Conservation (phyloP, 2,888 invertebrate genomes). For the Griposia aprilina region DNA sequence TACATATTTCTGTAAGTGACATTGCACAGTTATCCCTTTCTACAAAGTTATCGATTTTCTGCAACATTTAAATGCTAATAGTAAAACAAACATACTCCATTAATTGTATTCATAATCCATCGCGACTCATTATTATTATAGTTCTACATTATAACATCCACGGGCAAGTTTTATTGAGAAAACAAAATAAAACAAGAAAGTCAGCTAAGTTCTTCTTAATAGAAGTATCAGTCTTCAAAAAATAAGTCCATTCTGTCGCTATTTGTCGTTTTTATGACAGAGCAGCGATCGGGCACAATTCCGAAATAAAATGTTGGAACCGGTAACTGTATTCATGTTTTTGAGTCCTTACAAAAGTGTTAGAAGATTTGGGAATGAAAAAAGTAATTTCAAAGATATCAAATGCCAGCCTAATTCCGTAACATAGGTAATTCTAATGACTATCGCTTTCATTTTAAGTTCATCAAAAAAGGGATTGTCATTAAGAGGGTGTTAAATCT, state of each 20-base stretch:
- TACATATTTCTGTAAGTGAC: neutral
- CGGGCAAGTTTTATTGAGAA: neutral
- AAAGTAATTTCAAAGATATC: neutral
- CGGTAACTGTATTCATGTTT: neutral
- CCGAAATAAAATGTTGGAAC: neutral
- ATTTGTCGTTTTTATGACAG: constrained; percentile 16
- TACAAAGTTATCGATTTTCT: constrained; percentile 32
- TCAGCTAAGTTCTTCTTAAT: constrained; percentile 29
- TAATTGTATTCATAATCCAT: constrained; percentile 75
- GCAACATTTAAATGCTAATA: constrained; percentile 27
- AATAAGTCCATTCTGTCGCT: constrained; percentile 52
- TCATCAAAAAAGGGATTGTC: neutral
- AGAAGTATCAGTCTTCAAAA: constrained; percentile 71
- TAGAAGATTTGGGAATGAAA: neutral
- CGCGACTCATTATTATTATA: constrained; percentile 72
- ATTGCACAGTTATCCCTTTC: neutral
- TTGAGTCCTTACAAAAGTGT: neutral
- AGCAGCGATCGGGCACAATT: constrained; percentile 8
- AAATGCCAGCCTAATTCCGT: neutral
- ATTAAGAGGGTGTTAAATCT: neutral
- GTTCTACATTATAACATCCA: constrained; percentile 41
- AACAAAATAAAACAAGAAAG: constrained; percentile 38
- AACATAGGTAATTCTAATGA: neutral
- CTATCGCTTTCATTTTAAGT: neutral
- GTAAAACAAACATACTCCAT: constrained; percentile 51